Evolutionary conservation across 2,888 invertebrate genomes (phyloP).

Genomic region (Polydrusus tereticollis): DNA sequence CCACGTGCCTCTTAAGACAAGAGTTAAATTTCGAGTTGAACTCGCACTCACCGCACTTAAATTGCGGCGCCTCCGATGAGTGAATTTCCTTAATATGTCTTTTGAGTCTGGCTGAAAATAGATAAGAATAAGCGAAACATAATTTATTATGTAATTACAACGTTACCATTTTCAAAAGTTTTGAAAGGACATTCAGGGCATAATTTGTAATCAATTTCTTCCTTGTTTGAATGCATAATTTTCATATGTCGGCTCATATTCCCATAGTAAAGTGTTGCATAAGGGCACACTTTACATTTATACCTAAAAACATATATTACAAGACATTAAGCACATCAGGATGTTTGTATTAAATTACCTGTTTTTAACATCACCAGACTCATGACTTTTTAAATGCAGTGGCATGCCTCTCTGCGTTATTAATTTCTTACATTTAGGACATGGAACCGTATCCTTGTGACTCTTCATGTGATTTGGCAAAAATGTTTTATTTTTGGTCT

Average conservation of each 20-base stretch:
- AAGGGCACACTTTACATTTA: conserved; percentile 31
- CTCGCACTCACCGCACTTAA: conserved; percentile 30
- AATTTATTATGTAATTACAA: neutral
- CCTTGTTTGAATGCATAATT: conserved; percentile 32
- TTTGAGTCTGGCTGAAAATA: conserved; percentile 33
- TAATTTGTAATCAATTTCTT: conserved; percentile 26
- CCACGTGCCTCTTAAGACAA: conserved; percentile 32
- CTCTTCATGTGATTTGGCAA: conserved; percentile 35
- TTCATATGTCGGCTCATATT: conserved; percentile 31
- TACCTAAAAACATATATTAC: conserved; percentile 28
- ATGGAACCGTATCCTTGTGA: conserved; percentile 20
- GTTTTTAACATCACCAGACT: conserved; percentile 26
- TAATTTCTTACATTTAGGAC: conserved; percentile 31
- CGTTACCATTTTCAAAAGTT: conserved; percentile 36
- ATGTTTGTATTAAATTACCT: conserved; percentile 12
- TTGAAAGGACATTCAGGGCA: conserved; percentile 32
- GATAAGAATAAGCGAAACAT: too few relatives aligned
- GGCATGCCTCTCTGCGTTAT: conserved; percentile 32
- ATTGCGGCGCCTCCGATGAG: conserved; percentile 30
- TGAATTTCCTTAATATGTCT: conserved; percentile 38
- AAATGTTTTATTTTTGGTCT: conserved; percentile 36
- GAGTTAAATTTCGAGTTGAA: conserved; percentile 37
- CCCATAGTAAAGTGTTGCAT: conserved; percentile 31
- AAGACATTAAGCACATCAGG: neutral
- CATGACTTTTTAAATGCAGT: conserved; percentile 28